Evolutionary conservation across 2,113 vertebrate genomes (phyloP).

Genomic region (Callipepla squamata): DNA sequence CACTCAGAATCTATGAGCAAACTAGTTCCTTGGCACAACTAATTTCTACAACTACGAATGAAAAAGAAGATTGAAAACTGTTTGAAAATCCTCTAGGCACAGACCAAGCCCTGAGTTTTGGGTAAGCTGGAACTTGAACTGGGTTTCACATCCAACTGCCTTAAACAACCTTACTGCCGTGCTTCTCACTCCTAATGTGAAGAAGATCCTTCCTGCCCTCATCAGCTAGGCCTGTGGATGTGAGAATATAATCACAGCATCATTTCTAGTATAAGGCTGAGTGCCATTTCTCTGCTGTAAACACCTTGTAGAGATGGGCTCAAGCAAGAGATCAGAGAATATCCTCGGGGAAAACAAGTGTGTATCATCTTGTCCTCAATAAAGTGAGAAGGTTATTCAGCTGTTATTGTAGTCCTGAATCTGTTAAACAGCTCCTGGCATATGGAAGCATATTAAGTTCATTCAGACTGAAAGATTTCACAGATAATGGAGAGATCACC

Average conservation of each 20-base stretch:
- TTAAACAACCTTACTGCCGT: neutral
- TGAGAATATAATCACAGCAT: neutral
- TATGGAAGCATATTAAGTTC: neutral
- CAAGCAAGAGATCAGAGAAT: neutral
- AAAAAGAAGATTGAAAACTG: neutral
- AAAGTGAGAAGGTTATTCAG: slow-evolving; percentile 49
- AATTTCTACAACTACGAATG: neutral
- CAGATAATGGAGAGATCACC: neutral
- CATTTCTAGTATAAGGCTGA: neutral
- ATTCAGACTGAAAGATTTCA: slow-evolving; percentile 43
- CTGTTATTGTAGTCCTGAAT: neutral
- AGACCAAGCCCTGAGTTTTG: neutral
- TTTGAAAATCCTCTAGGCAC: neutral
- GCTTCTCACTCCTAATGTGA: neutral
- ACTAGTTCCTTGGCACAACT: neutral
- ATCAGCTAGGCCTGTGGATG: neutral
- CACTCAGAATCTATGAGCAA: neutral
- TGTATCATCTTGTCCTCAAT: neutral
- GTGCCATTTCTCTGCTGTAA: neutral
- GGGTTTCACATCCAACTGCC: neutral
- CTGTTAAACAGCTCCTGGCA: slow-evolving; percentile 4
- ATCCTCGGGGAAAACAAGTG: neutral
- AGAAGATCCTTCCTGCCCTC: neutral
- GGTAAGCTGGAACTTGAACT: neutral
- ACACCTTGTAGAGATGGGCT: neutral